A percentile compares a stretch with the other conserved stretches of the same genome.
Conservation (phyloP, 2,888 invertebrate genomes). For the Alloplasta piceator region DNA sequence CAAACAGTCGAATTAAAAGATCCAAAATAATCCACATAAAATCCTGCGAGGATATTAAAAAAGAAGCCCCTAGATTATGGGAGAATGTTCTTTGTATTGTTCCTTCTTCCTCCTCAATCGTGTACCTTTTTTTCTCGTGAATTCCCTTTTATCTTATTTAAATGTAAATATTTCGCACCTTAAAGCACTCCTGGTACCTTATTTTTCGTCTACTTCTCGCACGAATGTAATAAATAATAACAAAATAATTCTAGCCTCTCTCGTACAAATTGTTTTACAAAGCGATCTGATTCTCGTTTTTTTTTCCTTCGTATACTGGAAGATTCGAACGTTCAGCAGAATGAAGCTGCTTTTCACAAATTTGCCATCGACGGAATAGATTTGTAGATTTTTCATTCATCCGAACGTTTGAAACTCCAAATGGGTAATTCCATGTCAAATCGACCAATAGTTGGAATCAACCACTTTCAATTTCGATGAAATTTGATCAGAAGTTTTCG, state of each 20-base stretch:
- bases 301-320: neutral
- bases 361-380: no score
- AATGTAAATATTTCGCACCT: conserved; percentile 62
- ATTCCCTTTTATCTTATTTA: conserved; percentile 27
- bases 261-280: conserved; percentile 36
- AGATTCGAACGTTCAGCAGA: neutral
- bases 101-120: conserved; percentile 25
- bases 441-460: no score
- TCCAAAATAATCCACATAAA: no score
- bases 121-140: conserved; percentile 7
- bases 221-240: conserved; percentile 46
- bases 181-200: conserved; percentile 66
- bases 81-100: conserved; percentile 13
- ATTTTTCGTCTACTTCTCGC: conserved; percentile 11
- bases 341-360: no score
- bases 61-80: no score
- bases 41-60: no score
- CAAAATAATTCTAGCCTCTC: conserved; percentile 32
- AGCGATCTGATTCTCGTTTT: conserved; percentile 27
- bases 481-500: no score
- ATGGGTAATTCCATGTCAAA: no score
- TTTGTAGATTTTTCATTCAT: no score
- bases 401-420: no score
- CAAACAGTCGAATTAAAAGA: no score
- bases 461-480: no score